Base-by-base conservation (phyloP, 1,140 invertebrate species). In the Aphidius gifuensis region DNA sequence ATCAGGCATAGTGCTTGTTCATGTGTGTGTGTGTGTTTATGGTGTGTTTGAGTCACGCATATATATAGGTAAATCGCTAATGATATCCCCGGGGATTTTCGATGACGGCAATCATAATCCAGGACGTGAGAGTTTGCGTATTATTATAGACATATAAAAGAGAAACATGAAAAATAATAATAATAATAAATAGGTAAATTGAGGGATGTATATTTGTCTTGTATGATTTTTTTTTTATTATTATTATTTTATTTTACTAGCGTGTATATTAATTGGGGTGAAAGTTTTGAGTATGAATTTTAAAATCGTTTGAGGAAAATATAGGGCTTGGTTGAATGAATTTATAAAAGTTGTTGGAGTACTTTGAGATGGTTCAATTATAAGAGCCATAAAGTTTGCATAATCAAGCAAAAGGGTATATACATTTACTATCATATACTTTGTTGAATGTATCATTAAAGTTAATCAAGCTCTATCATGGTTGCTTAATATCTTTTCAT, bases 1-100 rank as follows among this genome's bases (percentile, higher is more conserved):
- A 79, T 78, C 73, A 78, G 75, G 67, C 70, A 65, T 78, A 75
- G 78, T 79, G 71, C 73, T 72, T 72, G 73, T 66, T 72, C 70
- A 59, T 5, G 49, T 69, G 71, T 59, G 32, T 5, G 49, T 69
- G 71, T 59, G 32, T 60, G 43, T 75, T 76, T 78, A 70, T 68
- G 66, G 23, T 59, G 43, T 60, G 47, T 75, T 76, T 78, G 70
- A 68, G 67, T 72, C 69, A 72, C 63, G 72, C 69, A 73, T 75
- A 71, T 55, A 43, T 77, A 75, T 59, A 60, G 71, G 70, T 69
- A 64, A 55, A 55, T 74, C 75, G 71, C 69, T 79, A 80, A 80
- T 79, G 76, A 76, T 64, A 72, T 76, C 77, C 76, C 78, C 60
- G 58, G 75, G 70, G 78, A 69, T 70, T 70, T 68, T 71, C 16